Evolutionary conservation across 2,888 invertebrate genomes (phyloP).

Genomic region (Lomographa bimaculata): DNA sequence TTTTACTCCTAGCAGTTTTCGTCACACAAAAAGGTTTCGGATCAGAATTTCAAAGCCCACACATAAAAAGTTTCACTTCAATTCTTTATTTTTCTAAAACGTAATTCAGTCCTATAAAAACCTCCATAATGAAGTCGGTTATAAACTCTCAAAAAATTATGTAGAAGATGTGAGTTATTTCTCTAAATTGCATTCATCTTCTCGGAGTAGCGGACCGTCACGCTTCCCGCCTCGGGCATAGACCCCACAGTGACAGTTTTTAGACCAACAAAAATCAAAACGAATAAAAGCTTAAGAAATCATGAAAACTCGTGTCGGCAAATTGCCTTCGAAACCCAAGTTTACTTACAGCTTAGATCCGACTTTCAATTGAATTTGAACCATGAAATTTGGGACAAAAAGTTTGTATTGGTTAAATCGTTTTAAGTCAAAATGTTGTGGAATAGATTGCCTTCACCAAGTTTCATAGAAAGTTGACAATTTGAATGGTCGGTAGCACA

Average conservation of each 20-base stretch:
- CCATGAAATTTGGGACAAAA: slow-evolving; percentile 32
- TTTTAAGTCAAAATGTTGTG: slow-evolving; percentile 36
- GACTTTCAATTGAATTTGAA: slow-evolving; percentile 26
- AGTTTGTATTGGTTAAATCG: slow-evolving; percentile 19
- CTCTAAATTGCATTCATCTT: too few relatives aligned
- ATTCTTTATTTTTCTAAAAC: too few relatives aligned
- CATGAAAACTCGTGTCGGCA: slow-evolving; percentile 72
- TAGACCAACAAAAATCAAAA: slow-evolving; percentile 58
- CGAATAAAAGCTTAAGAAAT: slow-evolving; percentile 62
- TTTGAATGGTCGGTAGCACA: slow-evolving; percentile 50
- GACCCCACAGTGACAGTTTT: slow-evolving; percentile 63
- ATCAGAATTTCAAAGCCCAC: too few relatives aligned
- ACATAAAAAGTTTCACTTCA: too few relatives aligned
- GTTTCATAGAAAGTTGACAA: slow-evolving; percentile 58
- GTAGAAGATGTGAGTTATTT: too few relatives aligned
- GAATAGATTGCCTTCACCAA: slow-evolving; percentile 62
- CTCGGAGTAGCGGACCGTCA: slow-evolving; percentile 43
- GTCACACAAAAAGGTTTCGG: too few relatives aligned
- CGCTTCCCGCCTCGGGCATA: slow-evolving; percentile 50
- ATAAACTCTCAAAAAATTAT: too few relatives aligned
- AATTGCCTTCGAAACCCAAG: slow-evolving; percentile 48
- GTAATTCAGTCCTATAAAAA: too few relatives aligned
- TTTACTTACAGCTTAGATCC: slow-evolving; percentile 2
- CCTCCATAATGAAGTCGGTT: too few relatives aligned
- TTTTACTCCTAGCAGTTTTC: too few relatives aligned